phyloP scores from a whole-genome alignment of 2,797 vertebrate species.

The Pangasius macronema region DNA sequence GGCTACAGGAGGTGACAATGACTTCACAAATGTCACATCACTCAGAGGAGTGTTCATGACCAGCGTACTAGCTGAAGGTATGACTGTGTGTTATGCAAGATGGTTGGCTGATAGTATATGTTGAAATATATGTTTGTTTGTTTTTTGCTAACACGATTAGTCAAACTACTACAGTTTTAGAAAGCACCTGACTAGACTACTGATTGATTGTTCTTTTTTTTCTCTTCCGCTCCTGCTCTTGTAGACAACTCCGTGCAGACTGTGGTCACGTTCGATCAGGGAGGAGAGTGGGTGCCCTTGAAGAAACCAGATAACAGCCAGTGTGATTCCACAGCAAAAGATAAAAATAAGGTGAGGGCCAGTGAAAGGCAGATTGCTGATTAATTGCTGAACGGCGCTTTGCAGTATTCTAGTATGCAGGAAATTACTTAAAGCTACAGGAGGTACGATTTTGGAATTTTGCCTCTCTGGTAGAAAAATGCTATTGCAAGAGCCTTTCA shows the following conservation, averaged over 20 bases:
- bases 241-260: slow-evolving; percentile 88
- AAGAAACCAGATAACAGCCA: slow-evolving; percentile 83
- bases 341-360: slow-evolving; percentile 80
- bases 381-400: background rate
- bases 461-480: background rate
- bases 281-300: slow-evolving; percentile 88
- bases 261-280: slow-evolving; percentile 90
- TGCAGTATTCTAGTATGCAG: no score
- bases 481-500: no score
- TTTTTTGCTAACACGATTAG: background rate
- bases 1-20: slow-evolving; percentile 86
- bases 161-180: background rate
- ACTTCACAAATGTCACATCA: slow-evolving; percentile 94
- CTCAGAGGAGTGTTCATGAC: slow-evolving; percentile 90
- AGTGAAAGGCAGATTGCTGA: slow-evolving; percentile 1
- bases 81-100: slow-evolving; percentile 14
- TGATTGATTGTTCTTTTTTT: background rate
- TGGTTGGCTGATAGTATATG: background rate
- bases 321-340: slow-evolving; percentile 84
- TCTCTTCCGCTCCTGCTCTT: background rate
- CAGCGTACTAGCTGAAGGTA: slow-evolving; percentile 87
- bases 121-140: background rate
- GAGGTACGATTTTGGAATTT: background rate
- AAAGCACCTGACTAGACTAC: background rate
- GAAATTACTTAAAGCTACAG: background rate